These are phyloP conservation scores for Platanista minor DNA, from an alignment of 2,113 vertebrate genomes.

Conservation along the genomic window DNA sequence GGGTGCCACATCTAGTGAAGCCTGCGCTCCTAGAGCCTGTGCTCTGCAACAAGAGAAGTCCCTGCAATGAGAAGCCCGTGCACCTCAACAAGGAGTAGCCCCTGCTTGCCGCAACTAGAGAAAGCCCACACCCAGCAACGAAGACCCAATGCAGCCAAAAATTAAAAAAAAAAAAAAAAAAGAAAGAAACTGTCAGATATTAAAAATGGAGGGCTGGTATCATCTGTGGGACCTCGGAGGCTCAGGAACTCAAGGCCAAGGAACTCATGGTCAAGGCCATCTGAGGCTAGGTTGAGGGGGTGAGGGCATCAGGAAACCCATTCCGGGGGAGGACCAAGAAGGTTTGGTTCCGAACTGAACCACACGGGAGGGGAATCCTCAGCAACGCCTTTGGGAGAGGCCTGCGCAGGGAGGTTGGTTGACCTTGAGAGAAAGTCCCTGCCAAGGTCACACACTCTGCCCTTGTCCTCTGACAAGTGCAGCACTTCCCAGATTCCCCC, in stretches of 20 bases:
- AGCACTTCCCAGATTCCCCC: conserved; percentile 35
- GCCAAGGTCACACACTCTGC: background rate
- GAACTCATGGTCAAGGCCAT: background rate
- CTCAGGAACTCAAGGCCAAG: background rate
- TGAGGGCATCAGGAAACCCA: background rate
- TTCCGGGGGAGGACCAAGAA: background rate
- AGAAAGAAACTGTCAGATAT: too few relatives aligned
- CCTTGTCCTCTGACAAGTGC: background rate
- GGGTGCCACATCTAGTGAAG: too few relatives aligned
- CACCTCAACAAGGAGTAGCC: too few relatives aligned
- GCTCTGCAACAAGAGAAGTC: too few relatives aligned
- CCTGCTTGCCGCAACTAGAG: too few relatives aligned
- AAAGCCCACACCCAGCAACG: too few relatives aligned
- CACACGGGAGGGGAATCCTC: background rate
- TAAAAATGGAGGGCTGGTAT: background rate
- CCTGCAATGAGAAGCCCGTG: too few relatives aligned
- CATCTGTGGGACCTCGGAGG: background rate
- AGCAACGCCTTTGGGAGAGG: background rate
- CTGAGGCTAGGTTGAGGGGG: background rate
- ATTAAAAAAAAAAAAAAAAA: too few relatives aligned
- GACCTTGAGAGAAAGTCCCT: conserved; percentile 38
- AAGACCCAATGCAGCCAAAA: too few relatives aligned
- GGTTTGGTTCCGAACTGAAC: background rate
- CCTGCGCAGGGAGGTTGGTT: background rate
- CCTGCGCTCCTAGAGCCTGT: too few relatives aligned